Evolutionary conservation across 2,113 vertebrate species (phyloP), one percentile per base, ranked within the genome.

Genomic region (Gallinago jamesoni): DNA sequence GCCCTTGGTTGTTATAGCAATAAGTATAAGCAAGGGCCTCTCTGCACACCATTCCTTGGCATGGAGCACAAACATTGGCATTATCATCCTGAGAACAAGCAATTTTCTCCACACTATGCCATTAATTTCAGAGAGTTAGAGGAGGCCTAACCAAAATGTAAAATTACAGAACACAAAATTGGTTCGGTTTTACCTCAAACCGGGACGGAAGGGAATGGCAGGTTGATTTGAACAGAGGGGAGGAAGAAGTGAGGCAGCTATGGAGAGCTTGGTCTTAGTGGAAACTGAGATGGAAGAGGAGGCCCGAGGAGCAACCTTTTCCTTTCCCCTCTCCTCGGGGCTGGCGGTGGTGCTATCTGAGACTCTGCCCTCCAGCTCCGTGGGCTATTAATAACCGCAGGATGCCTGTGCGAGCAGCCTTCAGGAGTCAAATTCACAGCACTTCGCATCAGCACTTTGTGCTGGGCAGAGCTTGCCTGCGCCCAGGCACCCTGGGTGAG

Each of bases 381-480:
- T 60, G 90, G 97, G 94, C 98, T 99, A 99, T 99, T 99, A 99
- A 98, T 99, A 99, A 98, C 93, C 27, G 9, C 92, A 96, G 97
- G 98, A 98, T 98, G 98, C 99, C 99, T 99, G 98, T 98, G 98
- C n/a, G 95, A 99, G 98, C 98, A 98, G 98, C 97, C 98, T 98
- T 97, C 98, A 98, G 98, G 97, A 97, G 97, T 98, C 97, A 97
- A 99, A 99, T 99, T 98, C 98, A 97, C 98, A 89, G 96, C 95
- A 98, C 97, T 97, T 82, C 55, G 83, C 98, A 98, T 98, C 98
- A 99, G 98, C 98, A 98, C 96, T 96, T 97, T 98, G 95, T 87
- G 97, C 96, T 96, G 91, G 96, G 98, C 98, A 98, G 98, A 97
- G 84, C 93, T 82, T 70, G 70, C 73, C 89, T 88, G 94, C 52